Evolutionary conservation across 2,113 vertebrate species (phyloP), one percentile per base, ranked within the genome.

Genomic region (Heloderma charlesbogerti): DNA sequence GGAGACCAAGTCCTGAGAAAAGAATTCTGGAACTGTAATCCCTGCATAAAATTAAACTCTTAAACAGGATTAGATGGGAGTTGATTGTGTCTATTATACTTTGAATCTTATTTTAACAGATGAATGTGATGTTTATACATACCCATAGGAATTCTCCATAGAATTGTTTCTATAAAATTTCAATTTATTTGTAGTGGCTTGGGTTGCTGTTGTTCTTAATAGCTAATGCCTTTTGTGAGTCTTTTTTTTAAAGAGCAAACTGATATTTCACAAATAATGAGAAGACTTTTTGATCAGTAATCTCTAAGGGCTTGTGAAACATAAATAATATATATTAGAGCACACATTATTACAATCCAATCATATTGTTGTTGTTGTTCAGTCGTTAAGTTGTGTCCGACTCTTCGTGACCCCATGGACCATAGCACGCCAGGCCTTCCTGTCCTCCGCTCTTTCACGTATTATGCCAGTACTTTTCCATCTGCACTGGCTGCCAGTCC

Each of bases 191-290:
- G 43, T 54, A 72, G 67, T 34, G 18, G 45, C 67, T 86, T 86
- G 48, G 12, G 22, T 67, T 84, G 40, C 6, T 84, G 13, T n/a
- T 86, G 27, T 86, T 71, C 51, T 86, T 54, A 86, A 72, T 12
- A 86, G 67, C 25, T 72, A 54, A 86, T 86, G 31, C 84, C 10
- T 72, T 48, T 54, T 72, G 69, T 71, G 34, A 29, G 27, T 43
- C 16, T 86, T 1, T 20, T 72, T 86, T 71, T 67, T 72, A 3
- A 37, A 72, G 25, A n/a, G 45, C 84, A 51, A 71, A 54, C 84
- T 48, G 43, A 25, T 86, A 37, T 86, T n/a, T 72, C 31, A n/a
- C 48, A 86, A n/a, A 86, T 86, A 86, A 86, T 71, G 34, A 72
- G 43, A 48, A 79, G 31, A 86, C 31, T 51, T 51, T 71, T 29